Evolutionary conservation across 2,888 invertebrate genomes (phyloP), one percentile per base, ranked within the genome.

Genomic region (Brenthis hecate): DNA sequence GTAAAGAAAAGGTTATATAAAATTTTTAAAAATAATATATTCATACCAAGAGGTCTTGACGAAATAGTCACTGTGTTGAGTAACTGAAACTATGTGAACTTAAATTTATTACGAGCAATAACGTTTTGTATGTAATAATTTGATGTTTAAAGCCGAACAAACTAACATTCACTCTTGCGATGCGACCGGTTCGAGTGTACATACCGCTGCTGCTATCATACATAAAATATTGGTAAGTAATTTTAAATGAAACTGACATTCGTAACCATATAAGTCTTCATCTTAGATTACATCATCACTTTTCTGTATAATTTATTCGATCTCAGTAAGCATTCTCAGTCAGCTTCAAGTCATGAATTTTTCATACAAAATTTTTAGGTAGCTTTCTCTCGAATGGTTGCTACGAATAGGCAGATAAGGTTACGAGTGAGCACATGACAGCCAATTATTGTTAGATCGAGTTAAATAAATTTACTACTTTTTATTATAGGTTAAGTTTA

Each of bases 361-460:
- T 67, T 70, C 28, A 36, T 51, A 28, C 62, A 19, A 56, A 43
- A 51, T 53, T 19, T 56, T 61, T 53, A 56, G 68, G 70, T 71
- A 71, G 70, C 68, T 68, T 65, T 65, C 64, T 65, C 64, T 67
- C 65, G 72, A 72, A 72, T 65, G 69, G 66, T 65, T 70, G 70
- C 68, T 70, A 70, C 61, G 32, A 53, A 28, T 51, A 51, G 56
- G 43, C 53, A 56, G 56, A 19, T 60, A 58, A 32, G 55, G 58
- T 43, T 56, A 53, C 43, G 58, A 64, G 64, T 66, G 50, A 67
- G 19, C 32, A 36, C 66, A 55, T 55, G 47, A 48, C 66, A 36
- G 54, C 65, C 65, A 53, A 23, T 53, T 58, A 66, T 53, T 62
- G 32, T 53, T 36, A 60, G 50, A 60, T 28, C 50, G 28, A 60